Base-by-base conservation (phyloP, 2,797 vertebrate genomes). In the Paedocypris micromegethes region DNA sequence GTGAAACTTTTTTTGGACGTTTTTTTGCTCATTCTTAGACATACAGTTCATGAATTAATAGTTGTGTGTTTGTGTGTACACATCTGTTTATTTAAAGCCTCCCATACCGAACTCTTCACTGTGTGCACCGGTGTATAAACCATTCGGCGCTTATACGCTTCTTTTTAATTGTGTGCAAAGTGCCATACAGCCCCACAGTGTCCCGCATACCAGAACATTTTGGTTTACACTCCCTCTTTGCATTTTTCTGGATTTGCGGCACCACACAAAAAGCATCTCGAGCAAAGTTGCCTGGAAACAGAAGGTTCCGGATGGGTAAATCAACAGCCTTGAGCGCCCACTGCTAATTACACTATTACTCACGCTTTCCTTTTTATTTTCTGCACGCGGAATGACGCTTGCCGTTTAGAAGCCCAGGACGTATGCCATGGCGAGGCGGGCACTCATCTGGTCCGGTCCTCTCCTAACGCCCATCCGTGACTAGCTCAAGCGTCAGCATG, bases 271-370 rank as follows among this genome's bases (percentile, higher is more conserved):
- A 66, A 71, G 60, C 64, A 66, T 58, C 46, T 71, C 54, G 61
- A 70, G 64, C 61, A 78, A 75, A 78, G 62, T 65, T 68, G 58
- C 51, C 65, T 72, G 61, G 72, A 61, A 60, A 70, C 66, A 73
- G 64, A 77, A 75, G 72, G 74, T 71, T 47, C 61, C 73, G 77
- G 58, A 66, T 72, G 72, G 72, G 70, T 62, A 70, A 78, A 80
- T 76, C 67, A 76, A 74, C 76, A 72, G 62, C 75, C 72, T 52
- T 57, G 65, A 73, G 74, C 67, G 46, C 58, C 59, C n/a, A 59
- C 52, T 54, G 51, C 68, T 74, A 71, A 68, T 78, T 64, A 66
- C 68, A 64, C 67, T 66, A 69, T 72, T 78, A 72, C 67, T 72
- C 50, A 51, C 45, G n/a, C 52, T 76, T 58, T 46, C 68, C 70